Base-by-base conservation (phyloP, 2,888 invertebrate species). In the Hololepta plana region DNA sequence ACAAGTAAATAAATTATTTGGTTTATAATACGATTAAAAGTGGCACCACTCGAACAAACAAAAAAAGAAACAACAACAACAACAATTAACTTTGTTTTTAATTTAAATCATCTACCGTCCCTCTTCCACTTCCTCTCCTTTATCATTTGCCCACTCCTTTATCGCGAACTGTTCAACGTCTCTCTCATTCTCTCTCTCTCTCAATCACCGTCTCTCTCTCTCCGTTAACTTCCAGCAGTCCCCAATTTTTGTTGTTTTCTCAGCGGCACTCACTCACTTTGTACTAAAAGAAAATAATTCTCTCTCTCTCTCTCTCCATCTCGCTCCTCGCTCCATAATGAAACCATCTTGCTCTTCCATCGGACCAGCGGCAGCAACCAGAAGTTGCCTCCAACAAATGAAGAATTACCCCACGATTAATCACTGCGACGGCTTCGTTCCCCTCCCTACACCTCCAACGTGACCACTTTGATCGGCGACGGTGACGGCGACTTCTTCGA, bases 401-500 rank as follows among this genome's bases (percentile, higher is more conserved):
- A 2, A 12, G 12, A 6, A 8, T 7, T 12, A 6, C 12, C 20
- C 20, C 12, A 12, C 20, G 20, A 20, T 12, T 12, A 20, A 11
- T 20, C 6, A 17, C n/a, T 20, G 20, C 11, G n/a, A n/a, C n/a
- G n/a, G n/a, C n/a, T n/a, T 26, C 30, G 29, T 32, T 44, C n/a
- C n/a, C n/a, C n/a, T n/a, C n/a, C n/a, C n/a, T 52, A 53, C 46
- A 53, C 53, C 41, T 53, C 55, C 32, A 55, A 37, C 30, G 49
- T 51, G 34, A 53, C 51, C 37, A 53, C 46, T 36, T 51, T 52
- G 28, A 51, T 39, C 46, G 81, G 76, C 53, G 81, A 74, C 37
- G 76, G 73, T 39, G 73, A 70, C 41, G 75, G 75, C 36, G 76
- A 73, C 50, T 79, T 79, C 55, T 85, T 87, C 53, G 85, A 87